phyloP scores from a whole-genome alignment of 1,140 invertebrate species.

The Sinonovacula constricta region DNA sequence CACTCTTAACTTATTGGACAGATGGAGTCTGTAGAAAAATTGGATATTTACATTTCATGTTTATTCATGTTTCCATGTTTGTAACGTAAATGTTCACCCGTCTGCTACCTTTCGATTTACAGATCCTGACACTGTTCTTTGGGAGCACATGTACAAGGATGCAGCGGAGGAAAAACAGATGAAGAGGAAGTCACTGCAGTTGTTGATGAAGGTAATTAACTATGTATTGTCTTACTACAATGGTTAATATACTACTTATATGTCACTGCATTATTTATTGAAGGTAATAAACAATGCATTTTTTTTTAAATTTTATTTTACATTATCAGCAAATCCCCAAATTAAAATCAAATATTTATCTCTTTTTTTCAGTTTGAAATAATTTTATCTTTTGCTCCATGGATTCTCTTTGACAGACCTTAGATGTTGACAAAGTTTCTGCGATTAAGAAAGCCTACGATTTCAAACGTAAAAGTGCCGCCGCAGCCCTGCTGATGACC shows the following conservation, averaged over 20 bases:
- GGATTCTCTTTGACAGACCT: slow-evolving; percentile 40
- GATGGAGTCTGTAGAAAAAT: too few relatives aligned
- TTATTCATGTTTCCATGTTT: too few relatives aligned
- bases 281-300: slow-evolving; percentile 20
- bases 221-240: neutral
- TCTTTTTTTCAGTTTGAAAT: too few relatives aligned
- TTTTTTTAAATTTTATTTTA: slow-evolving; percentile 9
- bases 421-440: slow-evolving; percentile 53
- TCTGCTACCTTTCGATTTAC: too few relatives aligned
- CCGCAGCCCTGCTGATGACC: slow-evolving; percentile 14
- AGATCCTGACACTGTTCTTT: neutral
- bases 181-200: slow-evolving; percentile 35
- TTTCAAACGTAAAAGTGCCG: neutral
- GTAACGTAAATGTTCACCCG: too few relatives aligned
- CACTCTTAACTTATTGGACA: too few relatives aligned
- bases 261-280: slow-evolving; percentile 15
- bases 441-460: slow-evolving; percentile 29
- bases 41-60: too few relatives aligned
- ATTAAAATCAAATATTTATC: too few relatives aligned
- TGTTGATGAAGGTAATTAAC: slow-evolving; percentile 44
- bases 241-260: too few relatives aligned
- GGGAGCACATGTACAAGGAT: slow-evolving; percentile 1
- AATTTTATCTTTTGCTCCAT: too few relatives aligned
- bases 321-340: too few relatives aligned
- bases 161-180: slow-evolving; percentile 8